A percentile compares a stretch with the other conserved stretches of the same genome.
Evolutionary conservation across 2,888 invertebrate genomes (phyloP).

Genomic region (Nezara viridula): DNA sequence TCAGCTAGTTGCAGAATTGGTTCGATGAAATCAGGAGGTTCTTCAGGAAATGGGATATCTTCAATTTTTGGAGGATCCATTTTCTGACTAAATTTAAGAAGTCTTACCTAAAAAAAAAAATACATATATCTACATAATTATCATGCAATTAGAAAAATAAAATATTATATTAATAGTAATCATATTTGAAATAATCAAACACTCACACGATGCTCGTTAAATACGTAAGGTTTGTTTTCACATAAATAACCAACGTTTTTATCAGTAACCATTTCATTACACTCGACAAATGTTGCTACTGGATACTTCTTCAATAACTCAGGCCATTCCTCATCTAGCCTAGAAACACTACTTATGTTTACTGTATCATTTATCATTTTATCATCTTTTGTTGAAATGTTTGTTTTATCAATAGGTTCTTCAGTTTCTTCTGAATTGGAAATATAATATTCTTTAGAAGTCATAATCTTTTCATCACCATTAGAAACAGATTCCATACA

Average conservation of each 20-base stretch:
- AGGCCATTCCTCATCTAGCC: constrained; percentile 12
- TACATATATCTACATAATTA: too few species aligned
- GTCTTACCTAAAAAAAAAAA: constrained; percentile 49
- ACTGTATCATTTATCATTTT: not conserved
- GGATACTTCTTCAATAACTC: constrained; percentile 18
- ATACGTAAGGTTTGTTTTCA: constrained; percentile 52
- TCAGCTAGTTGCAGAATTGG: constrained; percentile 37
- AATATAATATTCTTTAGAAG: not conserved
- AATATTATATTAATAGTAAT: not conserved
- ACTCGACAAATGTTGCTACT: constrained; percentile 34
- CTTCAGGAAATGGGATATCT: constrained; percentile 54
- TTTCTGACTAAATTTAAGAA: constrained; percentile 37
- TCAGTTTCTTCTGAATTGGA: not conserved
- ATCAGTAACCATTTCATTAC: not conserved
- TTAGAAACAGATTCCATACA: not conserved
- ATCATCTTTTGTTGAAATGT: not conserved
- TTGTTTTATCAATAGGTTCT: not conserved
- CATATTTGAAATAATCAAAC: not conserved
- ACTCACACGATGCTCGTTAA: constrained; percentile 51
- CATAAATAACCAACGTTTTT: not conserved
- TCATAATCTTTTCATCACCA: not conserved
- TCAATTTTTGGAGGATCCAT: not conserved
- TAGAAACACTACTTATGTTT: not conserved
- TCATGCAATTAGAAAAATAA: constrained; percentile 33
- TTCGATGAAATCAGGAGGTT: constrained; percentile 38